Conservation (phyloP, 2,113 vertebrate genomes). For the Eleginops maclovinus region DNA sequence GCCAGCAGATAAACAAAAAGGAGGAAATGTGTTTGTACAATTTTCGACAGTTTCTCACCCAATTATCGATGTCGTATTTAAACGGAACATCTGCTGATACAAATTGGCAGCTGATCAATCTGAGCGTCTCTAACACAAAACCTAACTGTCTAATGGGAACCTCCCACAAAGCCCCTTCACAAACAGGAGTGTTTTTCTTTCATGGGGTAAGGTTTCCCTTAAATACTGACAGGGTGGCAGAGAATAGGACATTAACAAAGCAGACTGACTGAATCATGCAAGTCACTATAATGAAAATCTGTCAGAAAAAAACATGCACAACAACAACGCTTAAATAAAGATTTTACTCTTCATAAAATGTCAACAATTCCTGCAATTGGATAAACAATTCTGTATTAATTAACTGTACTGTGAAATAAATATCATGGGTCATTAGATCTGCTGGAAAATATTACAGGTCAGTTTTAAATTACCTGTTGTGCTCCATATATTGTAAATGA, state of each 20-base stretch:
- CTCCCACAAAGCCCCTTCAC: conserved; percentile 48
- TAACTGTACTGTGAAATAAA: conserved; percentile 45
- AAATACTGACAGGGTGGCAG: conserved; percentile 16
- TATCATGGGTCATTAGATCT: conserved; percentile 50
- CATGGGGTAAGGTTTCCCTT: conserved; percentile 19
- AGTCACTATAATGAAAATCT: not conserved
- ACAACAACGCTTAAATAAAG: conserved; percentile 10
- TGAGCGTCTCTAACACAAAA: conserved; percentile 57
- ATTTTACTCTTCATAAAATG: conserved; percentile 8
- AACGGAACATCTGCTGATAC: conserved; percentile 67
- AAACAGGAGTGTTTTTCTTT: conserved; percentile 31
- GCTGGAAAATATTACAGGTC: conserved; percentile 42
- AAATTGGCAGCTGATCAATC: conserved; percentile 74
- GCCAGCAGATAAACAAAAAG: conserved; percentile 53
- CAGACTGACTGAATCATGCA: conserved; percentile 19
- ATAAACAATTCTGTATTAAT: conserved; percentile 36
- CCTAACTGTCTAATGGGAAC: conserved; percentile 60
- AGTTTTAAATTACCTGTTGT: conserved; percentile 38
- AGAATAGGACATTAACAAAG: conserved; percentile 17
- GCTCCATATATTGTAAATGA: conserved; percentile 48
- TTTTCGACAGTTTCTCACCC: conserved; percentile 60
- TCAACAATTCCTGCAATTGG: conserved; percentile 12
- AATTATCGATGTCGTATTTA: conserved; percentile 66
- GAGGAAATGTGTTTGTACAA: conserved; percentile 37
- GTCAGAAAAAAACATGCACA: conserved; percentile 13